A percentile compares a stretch with the other conserved stretches of the same genome.
phyloP scores from a whole-genome alignment of 2,888 invertebrate species.

The Apodemia hepburni region DNA sequence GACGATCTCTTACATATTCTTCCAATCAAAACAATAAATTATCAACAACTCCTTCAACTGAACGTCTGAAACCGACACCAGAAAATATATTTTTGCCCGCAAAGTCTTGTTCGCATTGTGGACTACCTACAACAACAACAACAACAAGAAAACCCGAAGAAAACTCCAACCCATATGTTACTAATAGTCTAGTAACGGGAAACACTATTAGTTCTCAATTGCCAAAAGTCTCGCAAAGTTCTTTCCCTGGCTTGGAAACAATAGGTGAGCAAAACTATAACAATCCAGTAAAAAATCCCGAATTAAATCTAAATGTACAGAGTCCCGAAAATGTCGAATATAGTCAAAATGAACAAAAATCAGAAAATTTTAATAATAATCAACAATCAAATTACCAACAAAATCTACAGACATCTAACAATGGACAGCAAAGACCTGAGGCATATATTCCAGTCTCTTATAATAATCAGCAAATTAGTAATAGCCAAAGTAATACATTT shows the following conservation, averaged over 20 bases:
- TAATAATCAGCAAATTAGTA: background rate
- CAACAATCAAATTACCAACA: slow-evolving; percentile 1
- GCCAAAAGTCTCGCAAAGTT: too few relatives aligned
- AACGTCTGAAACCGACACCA: slow-evolving; percentile 20
- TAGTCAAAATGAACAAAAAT: slow-evolving; percentile 8
- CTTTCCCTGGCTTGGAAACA: slow-evolving; percentile 9
- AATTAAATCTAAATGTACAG: slow-evolving; percentile 19
- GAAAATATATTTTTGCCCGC: slow-evolving; percentile 38
- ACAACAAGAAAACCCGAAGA: slow-evolving; percentile 1
- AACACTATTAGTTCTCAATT: background rate
- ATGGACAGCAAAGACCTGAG: background rate
- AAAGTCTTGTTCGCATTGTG: slow-evolving; percentile 80
- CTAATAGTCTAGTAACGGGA: background rate
- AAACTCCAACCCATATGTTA: slow-evolving; percentile 39
- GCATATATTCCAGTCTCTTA: background rate
- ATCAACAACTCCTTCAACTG: slow-evolving; percentile 25
- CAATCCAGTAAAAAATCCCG: slow-evolving; percentile 9
- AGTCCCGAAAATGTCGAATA: slow-evolving; percentile 6
- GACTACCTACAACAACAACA: slow-evolving; percentile 75
- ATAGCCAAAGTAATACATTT: slow-evolving; percentile 5
- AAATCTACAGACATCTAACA: background rate
- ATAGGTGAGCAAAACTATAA: slow-evolving; percentile 9
- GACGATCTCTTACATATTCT: background rate
- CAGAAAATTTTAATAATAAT: background rate
- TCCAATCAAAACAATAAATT: background rate